Conservation (phyloP, 1,140 invertebrate species). For the Mizuhopecten yessoensis region DNA sequence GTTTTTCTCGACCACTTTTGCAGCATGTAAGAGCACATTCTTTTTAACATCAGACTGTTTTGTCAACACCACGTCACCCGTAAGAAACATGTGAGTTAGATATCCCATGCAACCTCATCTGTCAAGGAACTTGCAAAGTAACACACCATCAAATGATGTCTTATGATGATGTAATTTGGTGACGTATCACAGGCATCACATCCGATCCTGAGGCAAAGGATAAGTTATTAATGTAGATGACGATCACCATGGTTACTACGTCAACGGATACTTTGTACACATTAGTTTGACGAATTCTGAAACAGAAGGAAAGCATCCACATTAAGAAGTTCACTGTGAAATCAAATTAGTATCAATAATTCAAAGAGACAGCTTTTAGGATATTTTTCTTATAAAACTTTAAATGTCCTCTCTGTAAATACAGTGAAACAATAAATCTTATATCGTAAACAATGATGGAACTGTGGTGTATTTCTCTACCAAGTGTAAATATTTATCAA, state of each 20-base stretch:
- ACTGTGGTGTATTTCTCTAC: too few species aligned
- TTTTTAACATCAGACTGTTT: background rate
- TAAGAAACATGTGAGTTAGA: background rate
- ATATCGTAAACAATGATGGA: too few species aligned
- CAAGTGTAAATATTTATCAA: too few species aligned
- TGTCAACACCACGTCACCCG: background rate
- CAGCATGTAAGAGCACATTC: background rate
- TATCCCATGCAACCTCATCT: background rate
- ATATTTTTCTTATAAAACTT: too few species aligned
- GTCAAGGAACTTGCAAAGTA: background rate
- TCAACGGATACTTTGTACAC: conserved; percentile 70
- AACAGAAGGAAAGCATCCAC: conserved; percentile 56
- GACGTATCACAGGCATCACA: background rate
- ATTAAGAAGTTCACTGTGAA: background rate
- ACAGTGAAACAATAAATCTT: too few species aligned
- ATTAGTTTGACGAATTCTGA: conserved; percentile 71
- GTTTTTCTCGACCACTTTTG: background rate
- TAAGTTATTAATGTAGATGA: background rate
- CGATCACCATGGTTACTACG: background rate
- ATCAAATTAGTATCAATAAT: too few species aligned
- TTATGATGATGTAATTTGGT: background rate
- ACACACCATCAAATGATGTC: background rate
- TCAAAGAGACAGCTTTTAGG: too few species aligned
- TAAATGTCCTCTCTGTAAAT: too few species aligned
- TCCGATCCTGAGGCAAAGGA: background rate